Base-by-base conservation (phyloP, 2,797 vertebrate genomes). In the Potorous gilbertii region DNA sequence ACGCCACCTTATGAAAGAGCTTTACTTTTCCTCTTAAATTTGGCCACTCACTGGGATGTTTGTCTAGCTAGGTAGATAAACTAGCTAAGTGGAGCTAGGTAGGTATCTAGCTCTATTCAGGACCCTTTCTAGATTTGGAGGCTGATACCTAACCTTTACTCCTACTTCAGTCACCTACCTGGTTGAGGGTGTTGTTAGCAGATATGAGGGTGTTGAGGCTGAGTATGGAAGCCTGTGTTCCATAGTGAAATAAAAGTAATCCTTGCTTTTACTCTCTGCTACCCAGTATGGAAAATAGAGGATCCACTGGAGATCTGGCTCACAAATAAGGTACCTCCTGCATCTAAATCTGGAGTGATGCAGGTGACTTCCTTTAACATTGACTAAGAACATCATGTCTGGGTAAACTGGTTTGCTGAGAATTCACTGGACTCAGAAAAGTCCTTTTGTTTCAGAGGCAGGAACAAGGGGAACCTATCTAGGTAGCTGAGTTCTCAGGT, bases 41-140 rank as follows among this genome's bases (percentile, higher is more conserved):
- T 57, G 91, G 46, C 52, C 74, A 56, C 92, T 92, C 56, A 90
- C 24, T 31, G 92, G 90, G 28, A 46, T 89, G 46, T 90, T 57
- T 74, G 52, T 16, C 90, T 94, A 54, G 50, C 31, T 96, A 91
- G 34, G 94, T 97, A 56, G 59, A 93, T n/a, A n/a, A n/a, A n/a
- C n/a, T n/a, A n/a, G n/a, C n/a, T n/a, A n/a, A n/a, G n/a, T n/a
- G n/a, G n/a, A n/a, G n/a, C n/a, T n/a, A n/a, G n/a, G n/a, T n/a
- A n/a, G n/a, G n/a, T n/a, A n/a, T n/a, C n/a, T n/a, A n/a, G n/a
- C n/a, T n/a, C n/a, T n/a, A 90, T 94, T 97, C 92, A 93, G 59
- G 92, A 93, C 94, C 28, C 91, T 40, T 94, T 96, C 91, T 95
- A 94, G 95, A 95, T 97, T 96, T 97, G 90, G 92, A 74, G 56